Evolutionary conservation across 2,797 vertebrate genomes (phyloP), one percentile per base, ranked within the genome.

Genomic region (Otus scops): DNA sequence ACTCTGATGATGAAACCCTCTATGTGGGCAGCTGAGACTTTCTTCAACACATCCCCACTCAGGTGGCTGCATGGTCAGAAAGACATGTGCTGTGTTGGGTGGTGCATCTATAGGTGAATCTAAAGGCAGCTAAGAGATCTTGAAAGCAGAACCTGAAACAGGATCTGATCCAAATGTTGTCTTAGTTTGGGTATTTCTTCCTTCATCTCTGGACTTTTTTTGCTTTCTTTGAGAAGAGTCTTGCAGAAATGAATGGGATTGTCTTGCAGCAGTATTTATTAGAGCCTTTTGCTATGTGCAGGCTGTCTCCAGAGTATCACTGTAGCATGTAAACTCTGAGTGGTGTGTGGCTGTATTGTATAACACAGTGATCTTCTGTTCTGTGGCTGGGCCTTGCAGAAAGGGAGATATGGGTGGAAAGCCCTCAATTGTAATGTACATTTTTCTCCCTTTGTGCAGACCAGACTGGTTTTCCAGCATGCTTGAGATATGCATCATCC

Each of bases 361-460:
- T n/a, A 80, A 47, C 34, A 47, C 14, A 59, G 28, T 15, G 23
- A 16, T 47, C 43, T 41, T 19, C 77, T 73, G 7, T 32, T 63
- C 71, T 76, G 41, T 54, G 38, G 10, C 57, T 82, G 34, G 47
- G 57, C 24, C 70, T 77, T 76, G 34, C 45, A 92, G 91, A 63
- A 73, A 39, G 39, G 19, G 50, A 92, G 36, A 14, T 39, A 43
- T 13, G 51, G 32, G 45, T 77, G 79, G 45, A 63, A 85, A 89
- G 13, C 8, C 36, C 48, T 80, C 30, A 30, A 6, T 4, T 85
- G 7, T 39, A 59, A 73, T 15, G 63, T 16, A 47, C 22, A 14
- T 90, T 95, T 92, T 89, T 87, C 63, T 79, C 54, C 38, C 59
- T 59, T 56, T 43, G 43, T 73, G 22, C 19, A 65, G 83, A 79